phyloP scores from a whole-genome alignment of 2,888 invertebrate genomes.

The Metopia argyrocephala region DNA sequence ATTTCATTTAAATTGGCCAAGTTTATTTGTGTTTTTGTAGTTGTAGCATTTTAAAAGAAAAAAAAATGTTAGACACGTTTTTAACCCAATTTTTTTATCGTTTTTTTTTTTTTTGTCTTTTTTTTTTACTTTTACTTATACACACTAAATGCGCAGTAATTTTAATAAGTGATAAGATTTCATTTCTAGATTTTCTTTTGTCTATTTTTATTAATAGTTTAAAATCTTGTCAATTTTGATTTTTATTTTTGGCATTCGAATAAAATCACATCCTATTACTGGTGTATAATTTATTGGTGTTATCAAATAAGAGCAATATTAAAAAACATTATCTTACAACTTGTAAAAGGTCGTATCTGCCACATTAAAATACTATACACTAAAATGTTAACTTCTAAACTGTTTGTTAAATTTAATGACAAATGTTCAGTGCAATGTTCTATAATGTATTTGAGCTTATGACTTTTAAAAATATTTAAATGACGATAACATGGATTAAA shows the following conservation, averaged over 20 bases:
- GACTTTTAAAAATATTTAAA: slow-evolving; percentile 17
- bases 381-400: background rate
- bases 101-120: background rate
- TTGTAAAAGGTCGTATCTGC: slow-evolving; percentile 21
- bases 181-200: background rate
- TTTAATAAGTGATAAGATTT: background rate
- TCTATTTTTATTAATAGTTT: background rate
- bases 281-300: background rate
- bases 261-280: background rate
- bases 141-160: slow-evolving; percentile 22
- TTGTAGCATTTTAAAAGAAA: background rate
- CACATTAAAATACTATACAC: background rate
- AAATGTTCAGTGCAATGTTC: slow-evolving; percentile 41
- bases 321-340: slow-evolving; percentile 23
- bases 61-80: slow-evolving; percentile 45
- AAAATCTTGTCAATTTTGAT: slow-evolving; percentile 3
- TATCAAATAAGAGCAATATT: background rate
- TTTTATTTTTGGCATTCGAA: background rate
- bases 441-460: slow-evolving; percentile 42
- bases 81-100: slow-evolving; percentile 30
- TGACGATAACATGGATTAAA: slow-evolving; percentile 24
- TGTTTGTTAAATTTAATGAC: slow-evolving; percentile 13
- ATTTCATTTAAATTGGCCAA: background rate
- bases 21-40: background rate
- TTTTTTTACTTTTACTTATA: background rate